Evolutionary conservation across 2,113 vertebrate species (phyloP), one percentile per base, ranked within the genome.

Genomic region (Gavialis gangeticus): DNA sequence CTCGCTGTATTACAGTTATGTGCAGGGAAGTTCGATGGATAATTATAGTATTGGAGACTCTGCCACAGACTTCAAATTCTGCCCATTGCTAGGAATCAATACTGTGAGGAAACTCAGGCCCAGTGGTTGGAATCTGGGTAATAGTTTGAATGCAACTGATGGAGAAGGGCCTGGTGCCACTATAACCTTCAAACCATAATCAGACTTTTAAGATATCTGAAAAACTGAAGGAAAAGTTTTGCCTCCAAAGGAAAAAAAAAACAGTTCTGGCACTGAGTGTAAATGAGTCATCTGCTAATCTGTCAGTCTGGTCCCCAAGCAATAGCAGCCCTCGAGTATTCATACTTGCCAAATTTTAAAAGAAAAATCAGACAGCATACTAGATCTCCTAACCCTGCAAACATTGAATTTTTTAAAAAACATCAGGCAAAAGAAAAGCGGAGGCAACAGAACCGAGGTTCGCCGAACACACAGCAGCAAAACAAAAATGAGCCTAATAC

Each of bases 51-150:
- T 63, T 54, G 91, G 83, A 30, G 75, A 79, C 57, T n/a, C 78
- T 75, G 46, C 19, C 92, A 56, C 17, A 8, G 55, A 58, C 55
- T 55, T 87, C 22, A 82, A 90, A 84, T 55, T 56, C 63, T 28
- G 13, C 67, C 56, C 59, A 5, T 37, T 91, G 88, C 84, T 94
- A 81, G 76, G 62, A 2, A 90, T 85, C 69, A 73, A 24, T 71
- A 77, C 34, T 34, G 57, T 69, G 66, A 56, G 85, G 71, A 67
- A 90, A 77, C 92, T 92, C 81, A 88, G 90, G 90, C 80, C n/a
- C 88, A 87, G 71, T 75, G 57, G 34, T 2, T 57, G 73, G 90
- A 37, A 75, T 88, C 75, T 85, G 90, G 90, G 37, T 82, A 64
- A 46, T 19, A 46, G 12, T 73, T 30, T 0, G 4, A 62, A 55